Percentiles rank a stretch among this genome's conserved stretches.
Evolutionary conservation across 2,113 vertebrate species (phyloP).

Genomic region (Myrmophylax atrothorax): DNA sequence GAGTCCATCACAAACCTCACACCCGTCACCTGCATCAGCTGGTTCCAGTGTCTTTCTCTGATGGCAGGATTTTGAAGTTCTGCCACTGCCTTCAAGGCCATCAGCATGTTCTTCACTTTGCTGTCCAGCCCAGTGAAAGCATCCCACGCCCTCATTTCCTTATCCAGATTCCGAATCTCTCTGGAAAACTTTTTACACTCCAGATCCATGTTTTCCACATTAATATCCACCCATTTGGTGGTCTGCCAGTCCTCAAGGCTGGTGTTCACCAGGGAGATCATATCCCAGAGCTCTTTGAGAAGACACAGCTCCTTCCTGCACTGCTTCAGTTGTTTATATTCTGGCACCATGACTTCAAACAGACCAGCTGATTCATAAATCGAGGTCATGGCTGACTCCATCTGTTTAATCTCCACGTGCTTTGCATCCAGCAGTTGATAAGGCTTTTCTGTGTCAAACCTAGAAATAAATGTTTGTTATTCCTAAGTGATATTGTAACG

Average conservation of each 20-base stretch:
- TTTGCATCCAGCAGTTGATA: constrained; percentile 82
- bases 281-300: constrained; percentile 90
- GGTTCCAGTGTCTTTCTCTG: constrained; percentile 89
- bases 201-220: constrained; percentile 89
- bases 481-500: background rate
- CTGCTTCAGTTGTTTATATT: constrained; percentile 88
- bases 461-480: constrained; percentile 61
- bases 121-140: constrained; percentile 86
- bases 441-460: constrained; percentile 82
- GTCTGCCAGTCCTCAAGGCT: constrained; percentile 85
- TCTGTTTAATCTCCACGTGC: constrained; percentile 82
- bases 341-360: constrained; percentile 90
- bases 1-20: constrained; percentile 85
- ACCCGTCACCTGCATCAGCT: constrained; percentile 87
- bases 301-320: constrained; percentile 84
- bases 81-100: constrained; percentile 84
- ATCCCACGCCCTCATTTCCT: constrained; percentile 88
- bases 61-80: constrained; percentile 92
- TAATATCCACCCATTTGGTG: constrained; percentile 86
- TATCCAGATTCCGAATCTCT: constrained; percentile 85
- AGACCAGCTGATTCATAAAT: constrained; percentile 85
- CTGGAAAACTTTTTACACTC: constrained; percentile 89
- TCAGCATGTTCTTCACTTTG: constrained; percentile 85
- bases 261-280: constrained; percentile 79
- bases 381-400: constrained; percentile 84